These are phyloP conservation scores for Numida meleagris DNA, from an alignment of 2,113 vertebrate species.

Conservation along the genomic window DNA sequence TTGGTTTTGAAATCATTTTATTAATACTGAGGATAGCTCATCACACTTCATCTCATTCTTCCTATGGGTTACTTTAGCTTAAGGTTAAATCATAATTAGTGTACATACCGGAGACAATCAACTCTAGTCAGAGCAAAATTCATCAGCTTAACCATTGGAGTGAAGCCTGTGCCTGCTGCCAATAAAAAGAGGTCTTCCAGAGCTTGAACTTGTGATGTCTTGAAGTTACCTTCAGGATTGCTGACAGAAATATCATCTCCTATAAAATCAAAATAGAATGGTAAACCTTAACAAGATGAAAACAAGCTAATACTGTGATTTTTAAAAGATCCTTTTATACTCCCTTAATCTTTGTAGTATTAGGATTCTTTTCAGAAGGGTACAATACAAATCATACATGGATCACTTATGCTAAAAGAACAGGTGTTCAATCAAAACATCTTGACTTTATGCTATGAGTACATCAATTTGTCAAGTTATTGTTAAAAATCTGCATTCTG, in stretches of 20 bases:
- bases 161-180: conserved; percentile 95
- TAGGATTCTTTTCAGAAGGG: background rate
- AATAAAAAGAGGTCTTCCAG: conserved; percentile 88
- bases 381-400: background rate
- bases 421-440: background rate
- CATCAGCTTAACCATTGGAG: conserved; percentile 92
- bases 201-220: conserved; percentile 76
- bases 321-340: background rate
- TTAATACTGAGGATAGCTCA: background rate
- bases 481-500: background rate
- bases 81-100: background rate
- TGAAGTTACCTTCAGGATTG: conserved; percentile 88
- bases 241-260: conserved; percentile 87
- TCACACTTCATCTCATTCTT: background rate
- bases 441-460: background rate
- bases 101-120: conserved; percentile 80
- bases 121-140: conserved; percentile 76
- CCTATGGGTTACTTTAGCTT: background rate
- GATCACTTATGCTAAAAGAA: background rate
- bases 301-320: background rate
- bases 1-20: background rate
- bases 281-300: background rate
- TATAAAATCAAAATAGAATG: conserved; percentile 47
- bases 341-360: background rate
- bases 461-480: background rate